Evolutionary conservation across 2,113 vertebrate genomes (phyloP).

Genomic region (Lycaon pictus): DNA sequence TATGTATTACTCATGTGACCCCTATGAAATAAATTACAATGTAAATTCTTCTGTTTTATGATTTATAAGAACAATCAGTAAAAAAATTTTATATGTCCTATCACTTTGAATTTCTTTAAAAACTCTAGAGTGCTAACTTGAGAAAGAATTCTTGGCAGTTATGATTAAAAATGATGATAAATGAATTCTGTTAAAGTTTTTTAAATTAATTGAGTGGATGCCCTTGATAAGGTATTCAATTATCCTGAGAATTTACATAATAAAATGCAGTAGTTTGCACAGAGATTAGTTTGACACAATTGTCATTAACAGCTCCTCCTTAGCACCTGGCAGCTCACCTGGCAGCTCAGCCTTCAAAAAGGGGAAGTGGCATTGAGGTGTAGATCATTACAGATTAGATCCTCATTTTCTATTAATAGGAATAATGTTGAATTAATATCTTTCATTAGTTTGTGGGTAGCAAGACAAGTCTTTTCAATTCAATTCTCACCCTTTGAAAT

Average conservation of each 20-base stretch:
- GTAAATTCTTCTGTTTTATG: constrained; percentile 27
- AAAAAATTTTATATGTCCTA: not conserved
- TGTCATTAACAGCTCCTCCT: not conserved
- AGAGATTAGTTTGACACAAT: not conserved
- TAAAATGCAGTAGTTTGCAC: constrained; percentile 1
- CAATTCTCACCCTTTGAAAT: not conserved
- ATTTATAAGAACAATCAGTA: constrained; percentile 23
- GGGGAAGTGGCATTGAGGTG: not conserved
- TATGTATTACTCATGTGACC: not conserved
- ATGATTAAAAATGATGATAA: constrained; percentile 18
- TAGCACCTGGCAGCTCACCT: not conserved
- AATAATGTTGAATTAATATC: not conserved
- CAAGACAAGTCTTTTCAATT: not conserved
- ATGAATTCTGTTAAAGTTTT: constrained; percentile 71
- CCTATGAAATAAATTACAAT: constrained; percentile 2
- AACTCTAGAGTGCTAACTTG: not conserved
- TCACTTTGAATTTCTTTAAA: constrained; percentile 44
- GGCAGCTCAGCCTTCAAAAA: not conserved
- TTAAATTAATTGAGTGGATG: constrained; percentile 58
- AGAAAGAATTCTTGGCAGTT: constrained; percentile 50
- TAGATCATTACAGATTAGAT: not conserved
- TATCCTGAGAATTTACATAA: constrained; percentile 37
- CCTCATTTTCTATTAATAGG: constrained; percentile 9
- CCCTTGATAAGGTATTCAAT: constrained; percentile 60
- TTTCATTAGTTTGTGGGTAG: not conserved